Percentiles rank a stretch among this genome's conserved stretches.
Evolutionary conservation across 2,113 vertebrate species (phyloP).

Genomic region (Ictalurus furcatus): DNA sequence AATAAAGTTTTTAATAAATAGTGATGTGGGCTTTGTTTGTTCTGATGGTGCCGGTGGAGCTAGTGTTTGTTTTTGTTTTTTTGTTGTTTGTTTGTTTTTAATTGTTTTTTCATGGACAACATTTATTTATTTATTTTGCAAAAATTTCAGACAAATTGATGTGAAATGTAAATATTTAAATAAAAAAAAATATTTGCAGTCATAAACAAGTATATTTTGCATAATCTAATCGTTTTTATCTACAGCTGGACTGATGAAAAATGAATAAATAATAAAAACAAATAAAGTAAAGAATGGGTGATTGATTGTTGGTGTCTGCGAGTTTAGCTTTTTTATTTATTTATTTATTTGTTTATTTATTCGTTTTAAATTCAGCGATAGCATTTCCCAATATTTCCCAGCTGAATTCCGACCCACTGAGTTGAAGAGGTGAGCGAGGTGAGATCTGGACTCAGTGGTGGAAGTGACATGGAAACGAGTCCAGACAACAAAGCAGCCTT

Average conservation of each 20-base stretch:
- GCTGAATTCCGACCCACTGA: background rate
- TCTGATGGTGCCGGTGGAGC: background rate
- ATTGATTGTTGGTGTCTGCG: background rate
- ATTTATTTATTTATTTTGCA: too few relatives aligned
- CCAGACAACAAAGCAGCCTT: conserved; percentile 70
- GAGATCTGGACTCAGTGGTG: conserved; percentile 61
- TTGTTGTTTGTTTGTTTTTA: too few relatives aligned
- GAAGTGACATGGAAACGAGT: conserved; percentile 61
- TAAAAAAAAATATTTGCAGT: background rate
- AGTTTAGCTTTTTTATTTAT: background rate
- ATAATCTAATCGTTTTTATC: background rate
- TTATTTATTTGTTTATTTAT: background rate
- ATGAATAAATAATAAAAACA: background rate
- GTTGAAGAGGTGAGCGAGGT: background rate
- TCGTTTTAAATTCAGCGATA: background rate
- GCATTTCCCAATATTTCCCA: background rate
- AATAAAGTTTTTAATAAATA: background rate
- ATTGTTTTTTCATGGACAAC: too few relatives aligned
- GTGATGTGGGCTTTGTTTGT: background rate
- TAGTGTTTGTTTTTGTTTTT: too few relatives aligned
- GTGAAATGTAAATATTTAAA: background rate
- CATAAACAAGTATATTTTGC: background rate
- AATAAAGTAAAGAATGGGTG: background rate
- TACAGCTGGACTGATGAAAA: background rate
- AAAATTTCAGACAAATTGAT: background rate